Base-by-base conservation (phyloP, 2,888 invertebrate genomes). In the Lasioglossum figueresi region DNA sequence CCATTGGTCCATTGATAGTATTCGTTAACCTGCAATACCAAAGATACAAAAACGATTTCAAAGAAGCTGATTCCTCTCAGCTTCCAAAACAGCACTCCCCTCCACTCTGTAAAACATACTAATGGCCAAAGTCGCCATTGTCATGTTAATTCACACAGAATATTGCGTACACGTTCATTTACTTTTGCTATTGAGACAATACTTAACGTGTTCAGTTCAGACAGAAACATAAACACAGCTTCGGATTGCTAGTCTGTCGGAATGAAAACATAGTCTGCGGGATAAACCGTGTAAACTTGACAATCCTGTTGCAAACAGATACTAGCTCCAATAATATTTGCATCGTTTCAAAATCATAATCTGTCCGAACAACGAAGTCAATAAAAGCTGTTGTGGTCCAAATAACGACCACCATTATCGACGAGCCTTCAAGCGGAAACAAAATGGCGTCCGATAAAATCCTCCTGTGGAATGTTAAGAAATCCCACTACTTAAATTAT, bases 241-340 rank as follows among this genome's bases (percentile, higher is more conserved):
- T 16, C 16, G 19, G 19, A 34, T n/a, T 12, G 37, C 37, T 37
- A 66, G 34, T 31, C 31, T 34, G 19, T 19, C 66, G 66, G n/a
- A 10, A 37, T 12, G 68, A 68, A 68, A 68, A 68, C 68, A 68
- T 23, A 68, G 68, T 68, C 37, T 68, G 68, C 34, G 19, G 19
- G 10, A 23, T 23, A 68, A 23, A 34, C 68, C 37, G 6, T 23
- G 68, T 37, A 68, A 37, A 68, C 68, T 19, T 10, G 10, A 12
- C 4, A 37, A 68, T 68, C 68, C 37, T 37, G 37, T 37, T n/a
- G 37, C 23, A 34, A 34, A 68, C 68, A 68, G 23, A 37, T 10
- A 37, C 10, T 19, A 68, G 12, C 37, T 23, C 8, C 37, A 19
- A 66, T 66, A 66, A 66, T 66, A 31, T 34, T 34, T 34, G 8